Conservation (phyloP, 2,113 vertebrate species). For the Callionymus lyra region DNA sequence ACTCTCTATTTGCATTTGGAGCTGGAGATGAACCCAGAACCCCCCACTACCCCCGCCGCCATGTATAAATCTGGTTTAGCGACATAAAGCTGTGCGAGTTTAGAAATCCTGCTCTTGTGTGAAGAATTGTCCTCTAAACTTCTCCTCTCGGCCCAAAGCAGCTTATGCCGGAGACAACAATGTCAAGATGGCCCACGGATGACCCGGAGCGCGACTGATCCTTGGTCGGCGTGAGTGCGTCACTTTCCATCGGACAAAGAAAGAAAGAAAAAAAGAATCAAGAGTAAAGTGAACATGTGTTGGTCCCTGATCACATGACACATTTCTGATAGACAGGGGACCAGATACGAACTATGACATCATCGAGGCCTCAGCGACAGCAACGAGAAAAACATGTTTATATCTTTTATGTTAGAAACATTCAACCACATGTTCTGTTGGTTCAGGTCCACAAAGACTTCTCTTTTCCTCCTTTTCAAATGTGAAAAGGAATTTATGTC, state of each 20-base stretch:
- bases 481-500: too few relatives aligned
- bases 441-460: too few relatives aligned
- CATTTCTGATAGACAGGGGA: too few relatives aligned
- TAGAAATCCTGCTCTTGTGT: slow-evolving; percentile 28
- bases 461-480: too few relatives aligned
- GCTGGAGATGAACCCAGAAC: slow-evolving; percentile 16
- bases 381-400: too few relatives aligned
- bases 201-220: slow-evolving; percentile 49
- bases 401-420: too few relatives aligned
- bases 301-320: too few relatives aligned
- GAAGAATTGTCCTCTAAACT: slow-evolving; percentile 43
- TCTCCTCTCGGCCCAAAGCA: slow-evolving; percentile 41
- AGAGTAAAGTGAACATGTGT: neutral
- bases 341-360: too few relatives aligned
- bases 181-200: slow-evolving; percentile 36
- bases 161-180: slow-evolving; percentile 47
- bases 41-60: slow-evolving; percentile 33
- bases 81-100: slow-evolving; percentile 21
- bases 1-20: slow-evolving; percentile 33
- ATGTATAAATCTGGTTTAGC: slow-evolving; percentile 18
- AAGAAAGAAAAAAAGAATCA: slow-evolving; percentile 12
- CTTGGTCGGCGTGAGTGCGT: slow-evolving; percentile 15
- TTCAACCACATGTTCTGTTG: too few relatives aligned
- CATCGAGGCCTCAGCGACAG: too few relatives aligned
- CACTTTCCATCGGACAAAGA: slow-evolving; percentile 15